Conservation (phyloP, 2,797 vertebrate species). For the Cynopterus sphinx region DNA sequence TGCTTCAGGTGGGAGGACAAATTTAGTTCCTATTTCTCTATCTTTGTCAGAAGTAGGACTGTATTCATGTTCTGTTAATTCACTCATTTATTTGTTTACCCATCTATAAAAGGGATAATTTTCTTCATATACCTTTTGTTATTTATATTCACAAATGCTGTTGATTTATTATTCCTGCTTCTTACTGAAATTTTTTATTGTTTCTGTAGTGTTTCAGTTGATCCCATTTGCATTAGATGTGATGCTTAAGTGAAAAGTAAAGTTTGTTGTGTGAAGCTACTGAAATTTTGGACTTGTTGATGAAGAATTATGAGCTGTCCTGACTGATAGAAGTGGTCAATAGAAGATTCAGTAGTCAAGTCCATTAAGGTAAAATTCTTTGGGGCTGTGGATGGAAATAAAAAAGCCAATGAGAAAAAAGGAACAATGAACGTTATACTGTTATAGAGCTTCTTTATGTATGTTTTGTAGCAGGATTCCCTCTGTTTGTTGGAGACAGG, state of each 20-base stretch:
- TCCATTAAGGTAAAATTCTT: not conserved
- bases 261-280: not conserved
- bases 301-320: not conserved
- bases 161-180: not conserved
- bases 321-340: not conserved
- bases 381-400: not conserved
- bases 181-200: not conserved
- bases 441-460: not conserved
- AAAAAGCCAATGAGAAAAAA: not conserved
- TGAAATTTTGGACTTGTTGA: not conserved
- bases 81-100: not conserved
- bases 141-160: not conserved
- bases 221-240: not conserved
- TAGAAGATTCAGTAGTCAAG: not conserved
- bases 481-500: not conserved
- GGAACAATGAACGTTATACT: not conserved
- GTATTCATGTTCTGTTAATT: not conserved
- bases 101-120: not conserved
- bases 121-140: not conserved
- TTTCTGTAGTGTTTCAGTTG: not conserved
- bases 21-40: not conserved
- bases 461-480: not conserved
- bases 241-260: not conserved
- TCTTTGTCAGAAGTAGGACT: not conserved
- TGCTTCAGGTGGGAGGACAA: not conserved